A percentile compares a stretch with the other conserved stretches of the same genome.
Conservation (phyloP, 2,888 invertebrate genomes). For the Tipula confusa region DNA sequence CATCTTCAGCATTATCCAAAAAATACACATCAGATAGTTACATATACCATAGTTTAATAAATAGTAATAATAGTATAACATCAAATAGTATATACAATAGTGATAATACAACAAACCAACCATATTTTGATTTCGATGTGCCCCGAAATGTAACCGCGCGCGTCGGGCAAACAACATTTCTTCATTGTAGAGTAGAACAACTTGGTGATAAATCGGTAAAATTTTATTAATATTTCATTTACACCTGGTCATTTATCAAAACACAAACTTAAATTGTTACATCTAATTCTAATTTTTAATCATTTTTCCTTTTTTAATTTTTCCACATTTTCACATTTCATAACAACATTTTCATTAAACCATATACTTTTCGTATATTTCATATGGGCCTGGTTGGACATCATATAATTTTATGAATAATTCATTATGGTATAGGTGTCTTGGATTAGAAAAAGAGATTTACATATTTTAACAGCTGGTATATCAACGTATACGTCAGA, state of each 20-base stretch:
- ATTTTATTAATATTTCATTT: constrained; percentile 39
- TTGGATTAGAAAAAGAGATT: constrained; percentile 84
- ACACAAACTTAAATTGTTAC: background rate
- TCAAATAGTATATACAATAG: constrained; percentile 3
- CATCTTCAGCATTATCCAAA: background rate
- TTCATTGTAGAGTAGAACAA: constrained; percentile 83
- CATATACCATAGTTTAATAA: background rate
- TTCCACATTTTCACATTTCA: constrained; percentile 37
- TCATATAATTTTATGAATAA: too few relatives aligned
- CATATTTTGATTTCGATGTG: constrained; percentile 82
- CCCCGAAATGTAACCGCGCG: constrained; percentile 80
- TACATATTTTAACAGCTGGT: constrained; percentile 82
- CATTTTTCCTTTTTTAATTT: constrained; percentile 35
- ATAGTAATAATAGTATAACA: constrained; percentile 9
- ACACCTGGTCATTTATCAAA: background rate
- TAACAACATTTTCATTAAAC: background rate
- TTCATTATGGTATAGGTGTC: constrained; percentile 77
- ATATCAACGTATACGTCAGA: constrained; percentile 83
- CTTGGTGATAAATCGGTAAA: constrained; percentile 85
- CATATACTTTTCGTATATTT: too few relatives aligned
- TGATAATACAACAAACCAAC: constrained; percentile 44
- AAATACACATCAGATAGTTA: constrained; percentile 25
- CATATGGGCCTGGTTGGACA: too few relatives aligned
- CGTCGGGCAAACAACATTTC: constrained; percentile 81
- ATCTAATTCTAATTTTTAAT: background rate